Evolutionary conservation across 53 echinoderm and acorn worm species (phyloP).

Genomic region (Astropecten irregularis): DNA sequence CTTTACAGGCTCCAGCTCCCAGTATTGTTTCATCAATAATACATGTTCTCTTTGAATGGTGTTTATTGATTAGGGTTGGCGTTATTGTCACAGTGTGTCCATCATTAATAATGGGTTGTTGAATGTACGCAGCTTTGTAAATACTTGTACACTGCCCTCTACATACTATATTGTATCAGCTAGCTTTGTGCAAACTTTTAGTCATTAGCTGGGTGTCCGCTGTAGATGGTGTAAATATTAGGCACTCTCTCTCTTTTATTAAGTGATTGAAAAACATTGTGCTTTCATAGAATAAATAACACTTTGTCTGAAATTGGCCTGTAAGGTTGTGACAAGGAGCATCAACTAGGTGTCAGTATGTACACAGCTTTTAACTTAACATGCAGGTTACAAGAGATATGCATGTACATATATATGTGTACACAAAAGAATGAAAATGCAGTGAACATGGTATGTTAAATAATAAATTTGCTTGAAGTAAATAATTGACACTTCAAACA

Average conservation of each 20-base stretch:
- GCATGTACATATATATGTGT: too few relatives aligned
- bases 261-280: too few relatives aligned
- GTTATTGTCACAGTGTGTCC: neutral
- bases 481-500: slow-evolving; percentile 21
- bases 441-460: neutral
- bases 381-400: too few relatives aligned
- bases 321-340: too few relatives aligned
- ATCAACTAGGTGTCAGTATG: too few relatives aligned
- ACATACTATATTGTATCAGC: neutral
- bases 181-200: slow-evolving; percentile 20
- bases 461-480: slow-evolving; percentile 3
- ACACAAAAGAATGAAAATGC: neutral
- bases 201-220: too few relatives aligned
- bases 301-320: too few relatives aligned
- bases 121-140: too few relatives aligned
- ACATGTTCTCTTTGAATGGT: slow-evolving; percentile 11
- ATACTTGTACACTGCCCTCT: neutral
- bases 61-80: neutral
- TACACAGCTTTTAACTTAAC: too few relatives aligned
- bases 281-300: too few relatives aligned
- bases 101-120: slow-evolving; percentile 19
- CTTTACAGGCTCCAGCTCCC: neutral
- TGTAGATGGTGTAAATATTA: neutral
- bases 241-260: neutral
- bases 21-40: slow-evolving; percentile 31